Evolutionary conservation across 2,113 vertebrate species (phyloP).

Genomic region (Tenrec ecaudatus): DNA sequence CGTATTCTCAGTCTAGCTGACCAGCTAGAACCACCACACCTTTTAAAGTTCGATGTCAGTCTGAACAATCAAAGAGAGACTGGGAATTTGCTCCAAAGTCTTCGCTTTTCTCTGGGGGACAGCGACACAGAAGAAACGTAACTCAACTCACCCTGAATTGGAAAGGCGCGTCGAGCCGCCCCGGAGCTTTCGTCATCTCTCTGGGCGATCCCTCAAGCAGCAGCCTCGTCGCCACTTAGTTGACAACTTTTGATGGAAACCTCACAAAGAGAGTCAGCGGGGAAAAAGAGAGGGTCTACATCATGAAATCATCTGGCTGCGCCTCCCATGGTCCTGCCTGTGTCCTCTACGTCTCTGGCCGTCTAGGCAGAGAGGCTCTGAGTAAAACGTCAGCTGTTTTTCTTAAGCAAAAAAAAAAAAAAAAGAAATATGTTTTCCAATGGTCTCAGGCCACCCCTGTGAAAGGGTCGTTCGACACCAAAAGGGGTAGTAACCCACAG

Average conservation of each 20-base stretch:
- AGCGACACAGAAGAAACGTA: slow-evolving; percentile 75
- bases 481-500: no score
- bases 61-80: slow-evolving; percentile 85
- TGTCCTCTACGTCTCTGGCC: no score
- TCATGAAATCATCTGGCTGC: slow-evolving; percentile 83
- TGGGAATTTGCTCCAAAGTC: slow-evolving; percentile 84
- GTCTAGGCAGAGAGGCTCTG: no score
- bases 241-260: background rate
- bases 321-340: no score
- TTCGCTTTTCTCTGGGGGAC: slow-evolving; percentile 85
- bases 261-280: slow-evolving; percentile 27
- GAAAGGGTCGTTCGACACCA: no score
- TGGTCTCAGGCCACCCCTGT: no score
- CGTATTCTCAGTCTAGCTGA: slow-evolving; percentile 89
- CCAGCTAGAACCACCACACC: slow-evolving; percentile 84
- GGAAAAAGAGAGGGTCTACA: slow-evolving; percentile 67
- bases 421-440: no score
- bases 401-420: no score
- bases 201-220: no score
- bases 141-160: background rate
- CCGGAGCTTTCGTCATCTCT: slow-evolving; percentile 81
- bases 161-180: no score
- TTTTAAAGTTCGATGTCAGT: slow-evolving; percentile 78
- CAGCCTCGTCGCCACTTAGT: background rate
- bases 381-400: no score